Conservation (phyloP, 2,113 vertebrate species). For the Elanoides forficatus region DNA sequence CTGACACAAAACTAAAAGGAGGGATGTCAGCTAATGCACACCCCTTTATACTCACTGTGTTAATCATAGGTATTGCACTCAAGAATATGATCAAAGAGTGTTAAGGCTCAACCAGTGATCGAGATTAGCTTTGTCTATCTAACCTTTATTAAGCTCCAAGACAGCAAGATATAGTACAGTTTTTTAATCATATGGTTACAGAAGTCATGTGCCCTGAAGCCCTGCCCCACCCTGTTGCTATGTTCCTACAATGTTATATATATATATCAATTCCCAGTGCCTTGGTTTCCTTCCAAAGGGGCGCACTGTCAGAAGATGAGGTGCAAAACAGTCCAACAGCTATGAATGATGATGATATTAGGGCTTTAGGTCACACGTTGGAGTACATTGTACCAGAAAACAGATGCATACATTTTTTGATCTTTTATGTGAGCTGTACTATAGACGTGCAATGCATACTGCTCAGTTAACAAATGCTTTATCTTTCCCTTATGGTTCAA, state of each 20-base stretch:
- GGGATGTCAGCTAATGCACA: background rate
- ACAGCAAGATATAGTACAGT: background rate
- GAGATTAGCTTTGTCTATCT: background rate
- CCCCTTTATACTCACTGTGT: background rate
- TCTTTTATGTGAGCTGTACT: background rate
- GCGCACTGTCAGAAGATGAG: background rate
- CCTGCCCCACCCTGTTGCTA: rapidly evolving
- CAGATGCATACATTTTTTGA: background rate
- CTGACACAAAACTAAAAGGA: background rate
- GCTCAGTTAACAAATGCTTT: background rate
- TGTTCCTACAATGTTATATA: background rate
- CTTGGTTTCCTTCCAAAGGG: background rate
- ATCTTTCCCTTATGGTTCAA: background rate
- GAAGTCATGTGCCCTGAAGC: rapidly evolving
- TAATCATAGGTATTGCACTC: background rate
- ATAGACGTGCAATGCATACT: background rate
- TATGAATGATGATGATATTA: background rate
- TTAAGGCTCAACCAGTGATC: background rate
- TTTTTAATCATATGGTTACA: background rate
- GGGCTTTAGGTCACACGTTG: background rate
- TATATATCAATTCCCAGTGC: background rate
- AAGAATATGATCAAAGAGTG: background rate
- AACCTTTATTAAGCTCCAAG: background rate
- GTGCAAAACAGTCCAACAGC: background rate
- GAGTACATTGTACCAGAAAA: background rate